phyloP scores from a whole-genome alignment of 2,797 vertebrate species.

The Synanceia verrucosa region DNA sequence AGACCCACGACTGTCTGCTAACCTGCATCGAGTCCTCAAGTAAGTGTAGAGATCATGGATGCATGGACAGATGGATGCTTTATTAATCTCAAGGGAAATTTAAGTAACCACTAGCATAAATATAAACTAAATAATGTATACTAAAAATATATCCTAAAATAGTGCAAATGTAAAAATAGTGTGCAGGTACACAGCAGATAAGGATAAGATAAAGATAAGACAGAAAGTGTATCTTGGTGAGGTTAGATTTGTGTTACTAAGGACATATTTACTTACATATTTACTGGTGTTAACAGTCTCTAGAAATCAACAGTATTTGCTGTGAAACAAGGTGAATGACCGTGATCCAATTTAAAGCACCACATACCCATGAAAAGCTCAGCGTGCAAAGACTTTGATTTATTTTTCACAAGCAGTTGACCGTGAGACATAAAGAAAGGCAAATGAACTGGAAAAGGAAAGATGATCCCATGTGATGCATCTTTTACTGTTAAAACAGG shows the following conservation, averaged over 20 bases:
- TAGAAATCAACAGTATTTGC: background rate
- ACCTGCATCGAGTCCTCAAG: slow-evolving; percentile 95
- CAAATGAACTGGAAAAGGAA: background rate
- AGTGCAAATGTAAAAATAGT: too few species aligned
- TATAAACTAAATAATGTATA: too few species aligned
- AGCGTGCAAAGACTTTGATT: background rate
- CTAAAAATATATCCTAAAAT: too few species aligned
- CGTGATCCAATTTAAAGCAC: background rate
- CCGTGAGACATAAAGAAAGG: background rate
- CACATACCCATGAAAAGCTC: background rate
- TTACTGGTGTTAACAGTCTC: background rate
- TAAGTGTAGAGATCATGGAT: slow-evolving; percentile 73
- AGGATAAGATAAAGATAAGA: too few species aligned
- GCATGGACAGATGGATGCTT: too few species aligned
- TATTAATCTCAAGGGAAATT: too few species aligned
- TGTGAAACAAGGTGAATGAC: background rate
- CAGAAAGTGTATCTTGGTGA: background rate
- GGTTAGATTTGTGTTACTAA: background rate
- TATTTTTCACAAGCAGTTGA: background rate
- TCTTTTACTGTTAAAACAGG: background rate
- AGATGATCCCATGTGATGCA: background rate
- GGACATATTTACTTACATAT: too few species aligned
- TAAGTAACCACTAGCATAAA: too few species aligned
- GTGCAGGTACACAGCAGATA: too few species aligned
- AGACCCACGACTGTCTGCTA: slow-evolving; percentile 94